These are phyloP conservation scores for Picathartes gymnocephalus DNA, from an alignment of 2,113 vertebrate genomes.

Conservation along the genomic window DNA sequence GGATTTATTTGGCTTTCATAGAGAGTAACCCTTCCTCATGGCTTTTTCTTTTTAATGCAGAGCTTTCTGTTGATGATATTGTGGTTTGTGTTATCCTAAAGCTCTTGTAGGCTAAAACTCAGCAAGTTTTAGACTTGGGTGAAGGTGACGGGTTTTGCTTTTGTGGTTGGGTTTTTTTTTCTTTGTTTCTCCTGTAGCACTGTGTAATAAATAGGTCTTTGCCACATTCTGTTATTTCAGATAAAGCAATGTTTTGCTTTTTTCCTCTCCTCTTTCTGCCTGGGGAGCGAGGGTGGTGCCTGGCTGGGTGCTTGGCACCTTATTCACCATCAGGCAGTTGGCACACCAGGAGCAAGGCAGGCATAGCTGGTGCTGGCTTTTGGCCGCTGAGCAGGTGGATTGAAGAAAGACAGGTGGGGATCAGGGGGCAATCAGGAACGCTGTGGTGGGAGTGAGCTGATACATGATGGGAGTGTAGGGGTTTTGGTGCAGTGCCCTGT, in stretches of 20 bases:
- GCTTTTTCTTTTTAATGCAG: background rate
- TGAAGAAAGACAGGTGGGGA: background rate
- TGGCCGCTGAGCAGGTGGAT: background rate
- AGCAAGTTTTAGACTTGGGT: background rate
- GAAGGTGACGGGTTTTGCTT: background rate
- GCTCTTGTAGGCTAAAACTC: background rate
- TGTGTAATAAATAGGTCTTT: background rate
- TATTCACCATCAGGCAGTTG: background rate
- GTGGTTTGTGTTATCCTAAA: background rate
- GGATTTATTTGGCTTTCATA: background rate
- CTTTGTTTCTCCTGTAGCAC: background rate
- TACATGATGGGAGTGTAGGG: background rate
- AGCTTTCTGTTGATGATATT: background rate
- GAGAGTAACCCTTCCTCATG: background rate
- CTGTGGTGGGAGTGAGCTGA: background rate
- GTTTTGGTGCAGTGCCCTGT: background rate
- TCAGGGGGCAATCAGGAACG: background rate
- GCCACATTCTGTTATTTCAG: background rate
- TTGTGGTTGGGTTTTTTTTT: background rate
- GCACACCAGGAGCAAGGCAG: background rate
- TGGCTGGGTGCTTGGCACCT: background rate
- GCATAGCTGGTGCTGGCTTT: background rate
- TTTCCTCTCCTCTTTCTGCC: background rate
- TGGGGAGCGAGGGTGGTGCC: background rate
- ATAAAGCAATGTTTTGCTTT: background rate